phyloP scores from a whole-genome alignment of 2,797 vertebrate genomes.

The Thripadectes ignobilis region DNA sequence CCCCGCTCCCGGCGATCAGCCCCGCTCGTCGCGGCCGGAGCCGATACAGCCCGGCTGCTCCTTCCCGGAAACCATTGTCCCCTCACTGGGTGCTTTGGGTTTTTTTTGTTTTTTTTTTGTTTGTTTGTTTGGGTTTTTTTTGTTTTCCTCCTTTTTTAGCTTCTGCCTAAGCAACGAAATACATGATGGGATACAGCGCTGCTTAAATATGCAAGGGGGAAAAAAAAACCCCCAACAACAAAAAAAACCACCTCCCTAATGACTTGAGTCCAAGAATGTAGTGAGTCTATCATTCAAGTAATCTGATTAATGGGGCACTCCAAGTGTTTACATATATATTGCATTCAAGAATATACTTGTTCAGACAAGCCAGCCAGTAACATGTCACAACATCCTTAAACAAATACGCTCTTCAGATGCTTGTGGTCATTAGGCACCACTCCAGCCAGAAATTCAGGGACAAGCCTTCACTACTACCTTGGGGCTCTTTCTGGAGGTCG shows the following conservation, averaged over 20 bases:
- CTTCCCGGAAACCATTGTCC: background rate
- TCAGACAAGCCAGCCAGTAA: conserved; percentile 2
- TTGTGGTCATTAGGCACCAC: background rate
- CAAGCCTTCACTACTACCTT: accelerated
- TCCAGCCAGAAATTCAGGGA: background rate
- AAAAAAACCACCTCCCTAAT: background rate
- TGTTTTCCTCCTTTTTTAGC: background rate
- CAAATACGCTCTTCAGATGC: background rate
- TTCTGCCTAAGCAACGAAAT: background rate
- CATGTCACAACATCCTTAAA: background rate
- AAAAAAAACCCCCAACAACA: too few species aligned
- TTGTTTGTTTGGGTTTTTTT: too few species aligned
- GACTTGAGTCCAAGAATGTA: background rate
- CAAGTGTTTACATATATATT: background rate
- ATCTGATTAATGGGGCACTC: background rate
- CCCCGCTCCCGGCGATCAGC: background rate
- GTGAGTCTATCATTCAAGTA: background rate
- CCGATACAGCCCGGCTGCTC: accelerated
- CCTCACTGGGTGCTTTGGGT: background rate
- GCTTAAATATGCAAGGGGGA: background rate
- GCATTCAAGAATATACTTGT: conserved; percentile 43
- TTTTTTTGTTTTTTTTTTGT: too few species aligned
- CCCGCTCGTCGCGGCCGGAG: accelerated
- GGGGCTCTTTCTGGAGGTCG: background rate
- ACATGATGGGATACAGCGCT: accelerated